A percentile compares a stretch with the other conserved stretches of the same genome.
Conservation (phyloP, 2,888 invertebrate genomes). For the Aphelenchoides bicaudatus region DNA sequence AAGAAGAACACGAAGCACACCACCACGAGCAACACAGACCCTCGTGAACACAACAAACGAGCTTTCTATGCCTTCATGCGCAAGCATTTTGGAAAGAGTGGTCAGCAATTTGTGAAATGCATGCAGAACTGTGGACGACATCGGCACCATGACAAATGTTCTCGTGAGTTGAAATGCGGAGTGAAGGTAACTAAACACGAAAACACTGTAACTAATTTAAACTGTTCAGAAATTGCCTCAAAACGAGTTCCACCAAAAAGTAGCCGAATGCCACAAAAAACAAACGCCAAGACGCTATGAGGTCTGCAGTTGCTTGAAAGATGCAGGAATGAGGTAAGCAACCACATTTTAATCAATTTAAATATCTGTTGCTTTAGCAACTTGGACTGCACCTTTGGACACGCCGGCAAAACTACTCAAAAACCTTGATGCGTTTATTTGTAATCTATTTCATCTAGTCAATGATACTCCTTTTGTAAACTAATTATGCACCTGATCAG, state of each 20-base stretch:
- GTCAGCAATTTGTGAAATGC: constrained; percentile 1
- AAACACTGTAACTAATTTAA: too few species aligned
- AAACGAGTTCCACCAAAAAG: neutral
- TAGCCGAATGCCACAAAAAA: constrained; percentile 7
- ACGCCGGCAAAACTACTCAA: too few species aligned
- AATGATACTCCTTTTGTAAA: too few species aligned
- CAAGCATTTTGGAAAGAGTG: constrained; percentile 7
- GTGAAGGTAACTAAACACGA: too few species aligned
- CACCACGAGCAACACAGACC: neutral
- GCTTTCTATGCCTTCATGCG: constrained; percentile 13
- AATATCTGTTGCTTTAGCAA: neutral
- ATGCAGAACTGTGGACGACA: constrained; percentile 6
- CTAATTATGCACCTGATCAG: too few species aligned
- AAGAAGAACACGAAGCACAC: neutral
- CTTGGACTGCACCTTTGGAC: constrained; percentile 12
- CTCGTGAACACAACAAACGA: constrained; percentile 10
- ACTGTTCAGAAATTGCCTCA: too few species aligned
- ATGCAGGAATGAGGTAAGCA: constrained; percentile 8
- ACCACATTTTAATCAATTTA: neutral
- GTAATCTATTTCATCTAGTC: too few species aligned
- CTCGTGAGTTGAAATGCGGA: constrained; percentile 9
- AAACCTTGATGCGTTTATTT: too few species aligned
- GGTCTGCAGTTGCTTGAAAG: constrained; percentile 9
- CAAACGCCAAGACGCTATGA: constrained; percentile 5
- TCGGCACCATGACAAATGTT: neutral